Conservation (phyloP, 35 echinoderm and acorn worm genomes). For the Strongylocentrotus purpuratus region DNA sequence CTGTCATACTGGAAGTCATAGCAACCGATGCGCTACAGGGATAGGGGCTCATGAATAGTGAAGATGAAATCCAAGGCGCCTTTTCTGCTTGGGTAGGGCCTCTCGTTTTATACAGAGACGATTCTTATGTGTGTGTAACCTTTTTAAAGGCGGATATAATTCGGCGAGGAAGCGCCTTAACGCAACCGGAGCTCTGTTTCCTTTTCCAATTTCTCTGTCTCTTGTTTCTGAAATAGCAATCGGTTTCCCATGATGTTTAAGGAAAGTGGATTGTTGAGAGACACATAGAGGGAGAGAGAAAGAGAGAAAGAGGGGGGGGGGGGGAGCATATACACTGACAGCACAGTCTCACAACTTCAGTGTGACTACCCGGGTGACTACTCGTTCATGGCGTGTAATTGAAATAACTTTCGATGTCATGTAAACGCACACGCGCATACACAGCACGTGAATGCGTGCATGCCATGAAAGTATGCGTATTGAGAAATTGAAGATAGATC, state of each 20-base stretch:
- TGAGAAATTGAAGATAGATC: background rate
- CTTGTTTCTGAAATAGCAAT: conserved; percentile 1
- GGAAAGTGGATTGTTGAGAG: background rate
- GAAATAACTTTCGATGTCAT: background rate
- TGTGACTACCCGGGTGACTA: too few species aligned
- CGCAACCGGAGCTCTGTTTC: background rate
- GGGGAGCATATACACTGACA: background rate
- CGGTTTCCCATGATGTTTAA: background rate
- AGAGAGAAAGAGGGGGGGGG: background rate
- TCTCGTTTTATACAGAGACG: background rate
- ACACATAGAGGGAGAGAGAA: background rate
- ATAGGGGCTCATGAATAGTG: background rate
- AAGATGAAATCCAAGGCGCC: background rate
- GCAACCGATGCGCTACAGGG: background rate
- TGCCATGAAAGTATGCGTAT: background rate
- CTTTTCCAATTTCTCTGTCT: conserved; percentile 4
- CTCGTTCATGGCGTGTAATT: too few species aligned
- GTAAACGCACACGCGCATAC: background rate
- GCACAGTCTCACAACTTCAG: too few species aligned
- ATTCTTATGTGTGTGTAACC: background rate
- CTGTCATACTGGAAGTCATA: background rate
- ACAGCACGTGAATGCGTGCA: background rate
- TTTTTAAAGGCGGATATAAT: conserved; percentile 13
- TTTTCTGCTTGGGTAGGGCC: background rate
- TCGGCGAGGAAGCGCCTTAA: background rate